Percentiles rank a stretch among this genome's conserved stretches.
Evolutionary conservation across 2,113 vertebrate species (phyloP).

Genomic region (Myotis lucifugus): DNA sequence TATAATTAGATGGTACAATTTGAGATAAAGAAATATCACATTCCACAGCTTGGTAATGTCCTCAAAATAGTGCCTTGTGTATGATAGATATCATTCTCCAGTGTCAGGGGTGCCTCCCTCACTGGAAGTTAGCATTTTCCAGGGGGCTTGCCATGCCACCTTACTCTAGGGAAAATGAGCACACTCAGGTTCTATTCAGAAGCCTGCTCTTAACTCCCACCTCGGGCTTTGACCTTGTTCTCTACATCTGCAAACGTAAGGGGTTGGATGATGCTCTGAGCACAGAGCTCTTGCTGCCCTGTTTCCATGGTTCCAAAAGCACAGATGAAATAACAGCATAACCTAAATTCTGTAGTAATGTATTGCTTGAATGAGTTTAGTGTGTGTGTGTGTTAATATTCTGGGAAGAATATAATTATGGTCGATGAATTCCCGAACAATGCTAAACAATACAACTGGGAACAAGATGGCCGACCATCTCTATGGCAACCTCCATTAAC

Average conservation of each 20-base stretch:
- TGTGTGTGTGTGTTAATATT: not conserved
- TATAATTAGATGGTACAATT: not conserved
- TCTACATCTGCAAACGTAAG: not conserved
- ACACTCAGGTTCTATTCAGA: not conserved
- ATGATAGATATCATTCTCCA: not conserved
- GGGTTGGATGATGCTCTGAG: not conserved
- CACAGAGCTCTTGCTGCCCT: constrained; percentile 7
- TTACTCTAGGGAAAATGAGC: not conserved
- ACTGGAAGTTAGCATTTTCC: not conserved
- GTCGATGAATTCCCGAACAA: not conserved
- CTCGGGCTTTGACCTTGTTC: not conserved
- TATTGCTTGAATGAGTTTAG: not conserved
- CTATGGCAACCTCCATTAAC: constrained; percentile 26
- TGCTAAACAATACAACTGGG: not conserved
- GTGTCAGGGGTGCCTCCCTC: not conserved
- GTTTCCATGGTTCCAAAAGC: constrained; percentile 21
- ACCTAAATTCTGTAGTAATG: constrained; percentile 5
- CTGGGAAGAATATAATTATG: constrained; percentile 28
- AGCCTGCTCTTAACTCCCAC: not conserved
- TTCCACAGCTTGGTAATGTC: not conserved
- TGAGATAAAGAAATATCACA: constrained; percentile 31
- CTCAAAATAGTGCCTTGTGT: not conserved
- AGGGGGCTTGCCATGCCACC: not conserved
- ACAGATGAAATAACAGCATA: not conserved
- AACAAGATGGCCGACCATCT: not conserved